These are phyloP conservation scores for Cantharis lateralis DNA, from an alignment of 2,888 invertebrate species.

Conservation along the genomic window DNA sequence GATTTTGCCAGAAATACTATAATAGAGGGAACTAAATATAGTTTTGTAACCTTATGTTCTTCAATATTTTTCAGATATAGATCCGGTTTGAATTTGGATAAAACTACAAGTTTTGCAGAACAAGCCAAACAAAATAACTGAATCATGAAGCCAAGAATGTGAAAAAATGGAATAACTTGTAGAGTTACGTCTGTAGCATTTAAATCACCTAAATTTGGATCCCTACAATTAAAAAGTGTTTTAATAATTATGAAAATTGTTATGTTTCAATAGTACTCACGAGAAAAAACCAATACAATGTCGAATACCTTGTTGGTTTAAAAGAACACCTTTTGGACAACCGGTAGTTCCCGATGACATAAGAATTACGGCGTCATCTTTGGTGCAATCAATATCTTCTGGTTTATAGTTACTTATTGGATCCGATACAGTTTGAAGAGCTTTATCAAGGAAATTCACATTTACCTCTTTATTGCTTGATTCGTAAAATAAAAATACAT, in stretches of 20 bases:
- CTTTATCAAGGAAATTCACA: not conserved
- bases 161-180: not conserved
- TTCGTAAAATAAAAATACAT: not conserved
- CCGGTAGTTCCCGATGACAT: conserved; percentile 84
- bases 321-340: conserved; percentile 76
- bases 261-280: not conserved
- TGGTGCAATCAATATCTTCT: not conserved
- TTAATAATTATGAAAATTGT: not conserved
- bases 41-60: not conserved
- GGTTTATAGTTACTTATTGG: not conserved
- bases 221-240: not conserved
- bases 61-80: not conserved
- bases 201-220: not conserved
- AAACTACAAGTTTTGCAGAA: not conserved
- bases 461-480: not conserved
- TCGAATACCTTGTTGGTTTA: conserved; percentile 53
- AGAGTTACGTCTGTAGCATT: not conserved
- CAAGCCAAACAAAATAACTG: not conserved
- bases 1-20: not conserved
- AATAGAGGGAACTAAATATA: not conserved
- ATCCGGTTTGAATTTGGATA: not conserved
- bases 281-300: not conserved
- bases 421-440: not conserved
- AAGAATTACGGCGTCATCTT: conserved; percentile 48
- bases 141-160: not conserved